Evolutionary conservation across 2,797 vertebrate species (phyloP), one percentile per base, ranked within the genome.

Genomic region (Meriones psammophilus): DNA sequence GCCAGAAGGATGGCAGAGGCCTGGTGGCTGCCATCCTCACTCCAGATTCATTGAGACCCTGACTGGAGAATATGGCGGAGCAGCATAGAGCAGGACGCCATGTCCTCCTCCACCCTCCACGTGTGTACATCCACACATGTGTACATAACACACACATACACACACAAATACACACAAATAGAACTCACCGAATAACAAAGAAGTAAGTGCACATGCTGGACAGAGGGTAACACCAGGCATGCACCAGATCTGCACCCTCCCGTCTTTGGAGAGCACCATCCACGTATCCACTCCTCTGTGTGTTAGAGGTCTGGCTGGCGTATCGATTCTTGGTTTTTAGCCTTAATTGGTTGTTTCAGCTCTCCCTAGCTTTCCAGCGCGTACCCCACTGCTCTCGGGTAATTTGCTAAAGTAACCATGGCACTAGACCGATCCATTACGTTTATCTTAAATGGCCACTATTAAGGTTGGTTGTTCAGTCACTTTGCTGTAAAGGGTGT

Each of bases 381-480:
- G n/a, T n/a, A 33, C 60, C 76, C 71, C 92, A 87, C 92, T 79
- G 4, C 95, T 77, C 58, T 94, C 50, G 89, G 71, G 69, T 69
- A 62, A 62, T 88, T 81, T 94, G 78, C 91, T 92, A 83, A 86
- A 94, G 94, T 92, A 94, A 74, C 66, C 64, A 58, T 46, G 80
- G 60, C 22, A 1, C 77, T 69, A 13, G 33, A 58, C 86, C 79
- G 26, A 73, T 87, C 83, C 71, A 42, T 85, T 18, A 36, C 7
- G 8, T 68, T 91, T 92, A 77, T 93, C 94, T 86, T 92, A 79
- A 71, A 50, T 78, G 88, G 76, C 62, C 68, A 80, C 58, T 66
- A 76, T 87, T n/a, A 36, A 22, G 28, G 17, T 79, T 86, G 14
- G 80, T 80, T 89, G 71, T 64, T 50, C 54, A 76, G 8, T 90